Evolutionary conservation across 1,140 invertebrate genomes (phyloP), one percentile per base, ranked within the genome.

Genomic region (Myzus persicae): DNA sequence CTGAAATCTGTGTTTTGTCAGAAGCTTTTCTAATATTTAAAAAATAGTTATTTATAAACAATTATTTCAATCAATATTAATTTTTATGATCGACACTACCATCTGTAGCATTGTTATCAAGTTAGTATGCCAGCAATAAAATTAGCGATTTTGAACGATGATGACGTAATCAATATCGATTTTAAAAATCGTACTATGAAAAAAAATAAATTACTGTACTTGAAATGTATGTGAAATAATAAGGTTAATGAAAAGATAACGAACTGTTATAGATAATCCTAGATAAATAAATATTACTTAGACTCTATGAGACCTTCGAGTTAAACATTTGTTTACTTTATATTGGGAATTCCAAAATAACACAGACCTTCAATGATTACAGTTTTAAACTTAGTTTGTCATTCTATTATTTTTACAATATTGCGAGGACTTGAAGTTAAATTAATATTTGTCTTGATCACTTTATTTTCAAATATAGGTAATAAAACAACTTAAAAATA

Each of bases 241-340:
- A 44, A 90, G 51, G 89, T 67, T 67, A 67, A 42, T 44, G 38
- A 67, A 67, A 42, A 67, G 54, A 90, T 90, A 90, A 42, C 9
- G 5, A 38, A 59, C 11, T 40, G 20, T n/a, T 26, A 3, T 11
- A 54, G 38, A 90, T 40, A 59, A 90, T 31, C 36, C 11, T 31
- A 42, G 24, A 31, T 40, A 54, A 89, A 59, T 31, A 90, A 67
- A 42, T 42, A 90, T 44, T 8, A 42, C 7, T n/a, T 20, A 88
- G 31, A 48, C 5, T 46, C 1, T 5, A 76, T 6, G 22, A 38
- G 38, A 59, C 51, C 88, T 59, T 59, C 51, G 48, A 31, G 3
- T 51, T 38, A 36, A 89, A 89, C 38, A 44, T 85, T 85, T 85
- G 46, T 89, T n/a, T 48, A 42, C 31, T 0, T 42, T n/a, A 20